Conservation (phyloP, 2,113 vertebrate species). For the Gymnorhina tibicen region DNA sequence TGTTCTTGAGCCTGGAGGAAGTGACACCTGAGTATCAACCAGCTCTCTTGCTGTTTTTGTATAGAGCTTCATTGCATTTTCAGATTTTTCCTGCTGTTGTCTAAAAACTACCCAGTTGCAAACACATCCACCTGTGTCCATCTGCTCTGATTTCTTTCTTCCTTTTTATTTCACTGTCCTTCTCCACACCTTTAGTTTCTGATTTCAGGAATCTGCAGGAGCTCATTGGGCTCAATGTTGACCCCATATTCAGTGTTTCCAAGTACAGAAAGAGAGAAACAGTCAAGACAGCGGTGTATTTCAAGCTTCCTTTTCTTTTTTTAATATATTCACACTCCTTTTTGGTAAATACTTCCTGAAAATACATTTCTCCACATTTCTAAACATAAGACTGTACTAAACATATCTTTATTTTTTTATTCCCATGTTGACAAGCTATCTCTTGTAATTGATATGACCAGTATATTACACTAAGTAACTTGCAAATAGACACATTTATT, state of each 20-base stretch:
- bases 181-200: neutral
- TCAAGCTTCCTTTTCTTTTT: neutral
- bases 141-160: neutral
- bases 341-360: neutral
- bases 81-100: neutral
- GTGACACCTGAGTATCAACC: neutral
- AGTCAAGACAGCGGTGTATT: neutral
- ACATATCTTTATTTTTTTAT: neutral
- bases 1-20: neutral
- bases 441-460: neutral
- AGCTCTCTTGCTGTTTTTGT: neutral
- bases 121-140: neutral
- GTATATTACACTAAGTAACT: neutral
- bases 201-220: neutral
- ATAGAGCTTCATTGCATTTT: neutral
- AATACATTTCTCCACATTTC: neutral
- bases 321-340: neutral
- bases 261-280: neutral
- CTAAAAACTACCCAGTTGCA: neutral
- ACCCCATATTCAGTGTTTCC: neutral
- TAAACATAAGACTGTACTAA: neutral
- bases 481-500: neutral
- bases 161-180: neutral
- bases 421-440: neutral
- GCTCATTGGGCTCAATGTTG: neutral